phyloP scores from a whole-genome alignment of 2,113 vertebrate genomes.

The Oncorhynchus kisutch region DNA sequence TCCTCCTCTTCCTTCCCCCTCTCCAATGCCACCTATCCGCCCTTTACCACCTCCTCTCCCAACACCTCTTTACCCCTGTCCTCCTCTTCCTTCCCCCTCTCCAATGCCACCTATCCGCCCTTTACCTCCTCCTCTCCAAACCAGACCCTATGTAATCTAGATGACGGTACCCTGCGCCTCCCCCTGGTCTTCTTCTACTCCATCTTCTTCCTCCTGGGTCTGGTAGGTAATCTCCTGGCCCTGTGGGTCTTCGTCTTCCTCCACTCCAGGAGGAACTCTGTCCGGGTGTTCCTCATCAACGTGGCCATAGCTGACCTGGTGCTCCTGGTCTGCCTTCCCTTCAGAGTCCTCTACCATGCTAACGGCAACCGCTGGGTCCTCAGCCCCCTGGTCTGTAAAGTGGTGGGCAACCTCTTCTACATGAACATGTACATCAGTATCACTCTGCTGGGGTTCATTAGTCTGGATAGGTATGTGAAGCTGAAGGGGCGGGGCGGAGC shows the following conservation, averaged over 20 bases:
- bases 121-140: conserved; percentile 30
- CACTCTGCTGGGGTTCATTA: conserved; percentile 84
- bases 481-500: conserved; percentile 60
- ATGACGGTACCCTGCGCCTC: conserved; percentile 68
- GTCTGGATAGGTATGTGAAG: conserved; percentile 84
- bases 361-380: conserved; percentile 76
- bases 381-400: conserved; percentile 69
- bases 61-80: not conserved
- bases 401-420: conserved; percentile 87
- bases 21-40: not conserved
- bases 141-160: conserved; percentile 46
- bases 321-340: conserved; percentile 84
- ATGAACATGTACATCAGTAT: conserved; percentile 96
- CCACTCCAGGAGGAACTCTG: conserved; percentile 81
- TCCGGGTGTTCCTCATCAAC: conserved; percentile 86
- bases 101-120: not conserved
- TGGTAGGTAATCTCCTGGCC: conserved; percentile 82
- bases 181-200: conserved; percentile 73
- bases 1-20: conserved; percentile 35
- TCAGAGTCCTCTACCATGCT: conserved; percentile 80
- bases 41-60: not conserved
- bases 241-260: conserved; percentile 85
- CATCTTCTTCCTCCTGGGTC: conserved; percentile 81
- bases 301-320: conserved; percentile 85
- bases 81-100: not conserved